phyloP scores from a whole-genome alignment of 2,888 invertebrate genomes.

The Acronicta leporina region DNA sequence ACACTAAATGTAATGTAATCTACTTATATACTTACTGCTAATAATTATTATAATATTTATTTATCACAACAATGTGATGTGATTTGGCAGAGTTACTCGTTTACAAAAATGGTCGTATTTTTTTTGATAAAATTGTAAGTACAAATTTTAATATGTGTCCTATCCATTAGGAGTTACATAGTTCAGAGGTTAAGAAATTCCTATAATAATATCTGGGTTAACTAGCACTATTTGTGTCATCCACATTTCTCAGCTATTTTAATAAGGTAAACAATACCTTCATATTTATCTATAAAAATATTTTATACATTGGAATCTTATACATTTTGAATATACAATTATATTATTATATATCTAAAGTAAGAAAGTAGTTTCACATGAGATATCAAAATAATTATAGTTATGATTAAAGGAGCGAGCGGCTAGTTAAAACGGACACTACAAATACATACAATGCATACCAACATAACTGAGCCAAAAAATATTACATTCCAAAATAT shows the following conservation, averaged over 20 bases:
- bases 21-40: conserved; percentile 43
- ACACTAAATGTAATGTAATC: conserved; percentile 14
- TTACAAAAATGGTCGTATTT: conserved; percentile 43
- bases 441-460: conserved; percentile 23
- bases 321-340: too few relatives aligned
- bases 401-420: too few relatives aligned
- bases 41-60: conserved; percentile 33
- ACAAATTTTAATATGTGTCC: conserved; percentile 43
- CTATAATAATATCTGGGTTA: conserved; percentile 2
- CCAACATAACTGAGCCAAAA: conserved; percentile 37
- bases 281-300: conserved; percentile 3
- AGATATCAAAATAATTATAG: too few relatives aligned
- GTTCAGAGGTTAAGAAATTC: conserved; percentile 34
- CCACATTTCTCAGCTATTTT: background rate
- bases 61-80: conserved; percentile 52
- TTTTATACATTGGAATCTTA: too few relatives aligned
- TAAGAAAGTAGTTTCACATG: too few relatives aligned
- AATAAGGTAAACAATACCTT: background rate
- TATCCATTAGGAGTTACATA: conserved; percentile 41
- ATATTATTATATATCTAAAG: too few relatives aligned
- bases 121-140: conserved; percentile 45
- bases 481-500: background rate
- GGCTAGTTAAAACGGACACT: too few relatives aligned
- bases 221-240: background rate
- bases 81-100: conserved; percentile 52